Evolutionary conservation across 2,113 vertebrate species (phyloP).

Genomic region (Hyperopisus bebe): DNA sequence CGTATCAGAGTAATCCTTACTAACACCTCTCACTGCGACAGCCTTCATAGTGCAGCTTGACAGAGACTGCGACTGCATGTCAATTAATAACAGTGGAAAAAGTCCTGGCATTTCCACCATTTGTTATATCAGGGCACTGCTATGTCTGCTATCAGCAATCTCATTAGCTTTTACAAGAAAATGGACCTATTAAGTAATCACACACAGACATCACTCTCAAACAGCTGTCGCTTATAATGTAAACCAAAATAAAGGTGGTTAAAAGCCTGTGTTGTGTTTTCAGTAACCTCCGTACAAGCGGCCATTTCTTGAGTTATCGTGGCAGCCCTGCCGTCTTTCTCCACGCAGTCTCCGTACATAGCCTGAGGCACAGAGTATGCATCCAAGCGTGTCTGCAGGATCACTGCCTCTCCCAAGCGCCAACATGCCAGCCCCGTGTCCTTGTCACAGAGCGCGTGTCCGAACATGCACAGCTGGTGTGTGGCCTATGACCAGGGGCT

Average conservation of each 20-base stretch:
- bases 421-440: background rate
- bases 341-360: background rate
- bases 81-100: background rate
- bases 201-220: background rate
- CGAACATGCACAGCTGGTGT: background rate
- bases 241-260: background rate
- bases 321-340: background rate
- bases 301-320: background rate
- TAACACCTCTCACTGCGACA: background rate
- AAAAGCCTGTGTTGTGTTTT: background rate
- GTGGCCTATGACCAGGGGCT: background rate
- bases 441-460: background rate
- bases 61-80: background rate
- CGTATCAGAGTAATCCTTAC: background rate
- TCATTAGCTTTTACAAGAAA: background rate
- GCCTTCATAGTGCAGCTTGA: background rate
- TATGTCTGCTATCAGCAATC: conserved; percentile 10
- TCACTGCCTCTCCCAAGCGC: background rate
- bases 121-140: conserved; percentile 8
- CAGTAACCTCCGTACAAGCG: background rate
- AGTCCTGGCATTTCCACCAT: background rate
- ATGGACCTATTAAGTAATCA: too few relatives aligned
- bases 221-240: background rate
- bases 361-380: background rate
- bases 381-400: background rate